These are phyloP conservation scores for Sardina pilchardus DNA, from an alignment of 2,113 vertebrate species.

Conservation along the genomic window DNA sequence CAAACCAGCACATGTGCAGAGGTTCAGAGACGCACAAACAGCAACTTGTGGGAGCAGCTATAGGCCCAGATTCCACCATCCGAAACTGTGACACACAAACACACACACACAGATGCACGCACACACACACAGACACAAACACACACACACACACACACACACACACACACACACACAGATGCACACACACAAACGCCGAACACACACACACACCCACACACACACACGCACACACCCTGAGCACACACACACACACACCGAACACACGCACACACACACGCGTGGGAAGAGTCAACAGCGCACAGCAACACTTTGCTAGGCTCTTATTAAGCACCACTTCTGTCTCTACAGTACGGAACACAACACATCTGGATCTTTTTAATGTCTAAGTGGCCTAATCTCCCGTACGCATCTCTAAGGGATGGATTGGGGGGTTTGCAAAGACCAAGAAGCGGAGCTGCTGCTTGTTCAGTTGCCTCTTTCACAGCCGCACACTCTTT, in stretches of 20 bases:
- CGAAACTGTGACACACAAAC: neutral
- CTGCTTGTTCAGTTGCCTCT: neutral
- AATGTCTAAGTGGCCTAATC: neutral
- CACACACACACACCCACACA: too few species aligned
- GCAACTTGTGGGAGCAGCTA: neutral
- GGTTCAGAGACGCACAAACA: neutral
- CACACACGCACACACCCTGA: too few species aligned
- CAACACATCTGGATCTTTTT: neutral
- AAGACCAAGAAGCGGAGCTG: neutral
- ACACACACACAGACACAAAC: neutral
- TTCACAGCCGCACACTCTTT: neutral
- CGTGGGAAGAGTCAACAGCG: neutral
- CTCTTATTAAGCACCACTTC: neutral
- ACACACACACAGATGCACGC: neutral
- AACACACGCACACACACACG: neutral
- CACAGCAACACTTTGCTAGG: neutral
- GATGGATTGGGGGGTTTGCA: neutral
- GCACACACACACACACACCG: neutral
- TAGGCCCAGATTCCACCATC: neutral
- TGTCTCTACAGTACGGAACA: neutral
- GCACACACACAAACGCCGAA: neutral
- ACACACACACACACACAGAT: neutral
- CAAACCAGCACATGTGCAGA: conserved; percentile 43
- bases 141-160: neutral
- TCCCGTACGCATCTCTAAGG: neutral